Base-by-base conservation (phyloP, 2,888 invertebrate genomes). In the Brachypterus glaber region DNA sequence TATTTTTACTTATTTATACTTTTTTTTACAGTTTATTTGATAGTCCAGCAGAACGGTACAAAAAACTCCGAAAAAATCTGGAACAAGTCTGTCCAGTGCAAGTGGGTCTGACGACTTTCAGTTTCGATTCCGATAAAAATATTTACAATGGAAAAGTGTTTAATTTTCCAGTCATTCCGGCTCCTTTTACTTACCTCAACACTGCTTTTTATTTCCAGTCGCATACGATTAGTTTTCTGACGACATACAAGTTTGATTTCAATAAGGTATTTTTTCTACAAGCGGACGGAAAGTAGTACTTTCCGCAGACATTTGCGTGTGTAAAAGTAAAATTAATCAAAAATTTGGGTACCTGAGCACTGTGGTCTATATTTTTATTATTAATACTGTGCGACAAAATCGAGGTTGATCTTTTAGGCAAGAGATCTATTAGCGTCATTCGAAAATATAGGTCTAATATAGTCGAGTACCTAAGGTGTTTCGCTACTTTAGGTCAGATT, bases 221-320 rank as follows among this genome's bases (percentile, higher is more conserved):
- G 1, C 73, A 75, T 1, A 72, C 77, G 3, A 52, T 81, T 9
- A 71, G 74, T 40, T 86, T 84, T 60, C 66, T 83, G 21, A 70
- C 71, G 48, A 59, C 58, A 35, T 68, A 79, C 55, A 71, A 74
- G 15, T 81, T 82, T 62, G 74, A 86, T 64, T 86, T 84, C 57
- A 83, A 85, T 61, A 82, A 82, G 76, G 85, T 83, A 69, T 29
- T 17, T 9, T 27, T n/a, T n/a, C n/a, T n/a, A n/a, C n/a, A n/a
- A n/a, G n/a, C n/a, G n/a, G n/a, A n/a, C n/a, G n/a, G n/a, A n/a
- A n/a, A n/a, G n/a, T n/a, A n/a, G n/a, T n/a, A n/a, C n/a, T n/a
- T n/a, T n/a, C n/a, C n/a, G n/a, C n/a, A n/a, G n/a, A n/a, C n/a
- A n/a, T n/a, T n/a, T n/a, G n/a, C n/a, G n/a, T n/a, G n/a, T n/a